Base-by-base conservation (phyloP, 2,113 vertebrate genomes). In the Solea senegalensis region DNA sequence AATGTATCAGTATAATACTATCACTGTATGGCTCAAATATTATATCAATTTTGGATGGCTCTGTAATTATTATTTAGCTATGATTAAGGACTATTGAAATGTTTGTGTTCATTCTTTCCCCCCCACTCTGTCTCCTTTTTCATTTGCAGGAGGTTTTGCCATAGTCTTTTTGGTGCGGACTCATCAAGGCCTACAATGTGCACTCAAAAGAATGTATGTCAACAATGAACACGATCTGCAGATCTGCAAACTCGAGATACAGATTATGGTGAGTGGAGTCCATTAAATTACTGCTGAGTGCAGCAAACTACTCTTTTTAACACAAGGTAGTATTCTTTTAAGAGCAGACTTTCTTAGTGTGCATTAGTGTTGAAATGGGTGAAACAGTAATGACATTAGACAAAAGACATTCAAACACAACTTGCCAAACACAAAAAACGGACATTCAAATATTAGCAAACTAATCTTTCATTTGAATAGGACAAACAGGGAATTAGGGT, bases 201-300 rank as follows among this genome's bases (percentile, higher is more conserved):
- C 98, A 69, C 94, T 99, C 55, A 99, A 99, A 93, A 93, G 97
- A 78, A 98, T 99, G 98, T 99, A 98, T 3, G 98, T 99, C 90
- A 99, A 99, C 87, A 97, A 97, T 0, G 98, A 99, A 79, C 92
- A 98, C 0, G 98, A 99, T 86, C 91, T 99, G 72, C 95, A 97
- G 76, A 93, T 99, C 86, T 99, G 97, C 96, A 96, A 98, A 81
- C 93, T 95, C 83, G 98, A 99, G 85, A 98, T 99, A 88, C 98
- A 99, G 78, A 98, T 99, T 84, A 98, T 98, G 98, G 98, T 99
- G 93, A 96, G 96, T 85, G 51, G 65, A 16, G 27, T 10, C 44
- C 41, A 26, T 46, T 49, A 50, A 53, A 10, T 27, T 40, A 56
- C n/a, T 69, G 34, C 76, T 58, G 46, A 54, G 5, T 34, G 8